phyloP scores from a whole-genome alignment of 2,113 vertebrate genomes.

The Puma concolor region DNA sequence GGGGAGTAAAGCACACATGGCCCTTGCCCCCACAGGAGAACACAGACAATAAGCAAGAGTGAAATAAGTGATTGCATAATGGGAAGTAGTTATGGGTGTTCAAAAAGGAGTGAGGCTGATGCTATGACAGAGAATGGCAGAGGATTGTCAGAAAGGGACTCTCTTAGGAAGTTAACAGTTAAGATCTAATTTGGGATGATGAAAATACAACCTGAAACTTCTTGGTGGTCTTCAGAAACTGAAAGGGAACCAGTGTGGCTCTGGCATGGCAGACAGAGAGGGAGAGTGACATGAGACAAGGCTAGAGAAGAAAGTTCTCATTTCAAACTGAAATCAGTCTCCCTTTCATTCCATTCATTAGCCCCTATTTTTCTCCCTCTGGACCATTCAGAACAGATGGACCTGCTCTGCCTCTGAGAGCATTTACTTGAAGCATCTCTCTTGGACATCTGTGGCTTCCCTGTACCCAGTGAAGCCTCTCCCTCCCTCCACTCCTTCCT shows the following conservation, averaged over 20 bases:
- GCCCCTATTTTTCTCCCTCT: background rate
- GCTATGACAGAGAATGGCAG: background rate
- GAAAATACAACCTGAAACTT: background rate
- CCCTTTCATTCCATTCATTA: background rate
- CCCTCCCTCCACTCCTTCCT: background rate
- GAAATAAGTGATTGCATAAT: background rate
- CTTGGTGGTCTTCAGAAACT: background rate
- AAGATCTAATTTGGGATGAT: background rate
- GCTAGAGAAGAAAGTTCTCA: background rate
- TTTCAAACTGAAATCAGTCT: background rate
- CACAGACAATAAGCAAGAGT: background rate
- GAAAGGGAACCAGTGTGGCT: background rate
- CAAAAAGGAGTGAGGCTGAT: background rate
- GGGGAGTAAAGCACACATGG: background rate
- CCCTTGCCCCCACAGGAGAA: background rate
- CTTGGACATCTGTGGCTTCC: background rate
- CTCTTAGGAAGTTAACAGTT: background rate
- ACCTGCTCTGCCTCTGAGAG: background rate
- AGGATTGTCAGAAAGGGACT: background rate
- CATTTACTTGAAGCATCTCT: background rate
- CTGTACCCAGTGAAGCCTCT: background rate
- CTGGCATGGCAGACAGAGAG: background rate
- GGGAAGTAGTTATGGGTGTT: background rate
- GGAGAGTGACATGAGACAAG: background rate
- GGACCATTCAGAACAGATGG: background rate